Conservation (phyloP, 2,888 invertebrate genomes). For the Phalangium opilio region DNA sequence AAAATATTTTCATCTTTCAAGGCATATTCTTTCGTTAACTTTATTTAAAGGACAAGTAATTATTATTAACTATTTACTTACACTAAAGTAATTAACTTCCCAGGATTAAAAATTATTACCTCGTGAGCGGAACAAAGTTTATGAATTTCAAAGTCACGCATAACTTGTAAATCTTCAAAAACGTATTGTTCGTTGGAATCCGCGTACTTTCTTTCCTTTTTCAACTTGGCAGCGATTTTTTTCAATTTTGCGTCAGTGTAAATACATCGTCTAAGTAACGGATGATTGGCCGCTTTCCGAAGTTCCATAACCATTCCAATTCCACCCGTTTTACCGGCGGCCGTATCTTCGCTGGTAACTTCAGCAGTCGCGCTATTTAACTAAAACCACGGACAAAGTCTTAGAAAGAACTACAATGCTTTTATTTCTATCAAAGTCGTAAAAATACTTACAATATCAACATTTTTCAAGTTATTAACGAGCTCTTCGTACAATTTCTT, state of each 20-base stretch:
- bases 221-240: conserved; percentile 50
- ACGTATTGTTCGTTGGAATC: conserved; percentile 38
- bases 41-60: no score
- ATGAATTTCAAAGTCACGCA: conserved; percentile 86
- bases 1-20: conserved; percentile 45
- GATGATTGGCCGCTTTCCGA: conserved; percentile 86
- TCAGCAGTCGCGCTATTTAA: no score
- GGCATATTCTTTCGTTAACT: no score
- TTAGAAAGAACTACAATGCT: no score
- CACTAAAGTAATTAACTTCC: no score
- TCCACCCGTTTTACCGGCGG: conserved; percentile 16
- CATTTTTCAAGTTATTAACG: conserved; percentile 29
- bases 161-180: conserved; percentile 66
- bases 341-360: no score
- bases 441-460: no score
- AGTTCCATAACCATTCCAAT: conserved; percentile 76
- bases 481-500: conserved; percentile 55
- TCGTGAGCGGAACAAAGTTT: conserved; percentile 51
- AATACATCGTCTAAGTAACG: conserved; percentile 58
- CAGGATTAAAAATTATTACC: conserved; percentile 38
- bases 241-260: conserved; percentile 42
- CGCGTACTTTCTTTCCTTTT: conserved; percentile 31
- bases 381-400: no score
- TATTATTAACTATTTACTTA: no score
- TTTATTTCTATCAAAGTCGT: no score